Percentiles rank a stretch among this genome's conserved stretches.
Evolutionary conservation across 2,888 invertebrate genomes (phyloP).

Genomic region (Euzophera pinguis): DNA sequence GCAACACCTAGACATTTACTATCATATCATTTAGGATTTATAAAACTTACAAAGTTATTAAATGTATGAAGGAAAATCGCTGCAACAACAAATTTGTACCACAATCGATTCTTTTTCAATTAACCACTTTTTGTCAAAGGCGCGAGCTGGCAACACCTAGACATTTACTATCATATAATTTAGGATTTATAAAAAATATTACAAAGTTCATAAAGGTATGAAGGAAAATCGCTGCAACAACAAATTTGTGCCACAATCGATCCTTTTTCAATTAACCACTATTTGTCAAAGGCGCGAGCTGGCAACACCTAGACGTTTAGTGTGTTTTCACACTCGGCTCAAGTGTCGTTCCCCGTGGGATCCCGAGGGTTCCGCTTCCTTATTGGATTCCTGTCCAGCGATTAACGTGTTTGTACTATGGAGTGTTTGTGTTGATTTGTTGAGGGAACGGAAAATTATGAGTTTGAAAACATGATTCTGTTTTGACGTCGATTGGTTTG

Average conservation of each 20-base stretch:
- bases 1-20: too few species aligned
- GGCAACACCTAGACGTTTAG: conserved; percentile 46
- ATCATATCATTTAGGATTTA: too few species aligned
- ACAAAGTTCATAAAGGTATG: too few species aligned
- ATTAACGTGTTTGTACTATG: conserved; percentile 12
- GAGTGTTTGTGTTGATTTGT: conserved; percentile 3
- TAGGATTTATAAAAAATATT: too few species aligned
- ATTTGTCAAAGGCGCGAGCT: conserved; percentile 52
- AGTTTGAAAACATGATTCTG: conserved; percentile 1
- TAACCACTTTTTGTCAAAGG: conserved; percentile 64
- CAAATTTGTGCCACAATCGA: conserved; percentile 28
- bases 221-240: neutral
- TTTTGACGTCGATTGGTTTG: neutral
- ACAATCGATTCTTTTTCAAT: conserved; percentile 56
- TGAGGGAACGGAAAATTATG: neutral
- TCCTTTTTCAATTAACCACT: conserved; percentile 69
- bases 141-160: conserved; percentile 37
- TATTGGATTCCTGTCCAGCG: conserved; percentile 21
- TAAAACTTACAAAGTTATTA: too few species aligned
- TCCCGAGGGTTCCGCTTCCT: conserved; percentile 27
- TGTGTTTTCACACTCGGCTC: conserved; percentile 33
- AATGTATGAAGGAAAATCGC: neutral
- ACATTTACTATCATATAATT: too few species aligned
- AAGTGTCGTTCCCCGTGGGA: conserved; percentile 15
- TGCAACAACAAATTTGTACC: conserved; percentile 25